These are phyloP conservation scores for Napeogenes inachia DNA, from an alignment of 2,888 invertebrate species.

Conservation along the genomic window DNA sequence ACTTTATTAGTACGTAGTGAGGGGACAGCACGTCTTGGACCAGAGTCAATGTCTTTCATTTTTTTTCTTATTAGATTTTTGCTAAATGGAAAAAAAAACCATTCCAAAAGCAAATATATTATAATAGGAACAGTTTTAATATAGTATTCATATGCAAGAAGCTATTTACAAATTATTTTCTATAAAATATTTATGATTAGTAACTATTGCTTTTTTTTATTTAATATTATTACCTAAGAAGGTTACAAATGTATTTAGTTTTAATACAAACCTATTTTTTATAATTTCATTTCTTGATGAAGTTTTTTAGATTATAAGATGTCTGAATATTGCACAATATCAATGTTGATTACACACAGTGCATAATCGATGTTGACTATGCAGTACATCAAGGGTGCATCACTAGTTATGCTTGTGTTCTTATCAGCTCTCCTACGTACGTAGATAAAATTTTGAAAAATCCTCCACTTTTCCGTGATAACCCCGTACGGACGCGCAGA, in stretches of 20 bases:
- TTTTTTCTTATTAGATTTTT: neutral
- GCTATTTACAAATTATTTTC: too few relatives aligned
- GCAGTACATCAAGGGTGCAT: conserved; percentile 36
- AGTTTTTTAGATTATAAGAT: neutral
- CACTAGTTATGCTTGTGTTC: conserved; percentile 56
- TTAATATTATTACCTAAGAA: too few relatives aligned
- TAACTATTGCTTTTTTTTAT: too few relatives aligned
- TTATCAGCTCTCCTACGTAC: conserved; percentile 50
- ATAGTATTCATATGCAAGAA: too few relatives aligned
- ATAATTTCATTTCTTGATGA: too few relatives aligned
- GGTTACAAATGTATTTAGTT: too few relatives aligned
- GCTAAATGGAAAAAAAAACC: neutral
- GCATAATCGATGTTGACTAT: conserved; percentile 28
- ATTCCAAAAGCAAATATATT: too few relatives aligned
- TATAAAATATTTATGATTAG: too few relatives aligned
- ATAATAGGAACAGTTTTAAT: too few relatives aligned
- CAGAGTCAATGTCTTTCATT: neutral
- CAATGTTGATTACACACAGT: conserved; percentile 35
- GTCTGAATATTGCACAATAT: neutral
- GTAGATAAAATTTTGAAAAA: conserved; percentile 78
- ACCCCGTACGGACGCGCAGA: conserved; percentile 57
- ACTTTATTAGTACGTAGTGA: conserved; percentile 65
- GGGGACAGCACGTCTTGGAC: conserved; percentile 35
- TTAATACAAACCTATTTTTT: too few relatives aligned
- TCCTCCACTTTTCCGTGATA: conserved; percentile 76